Percentiles rank a stretch among this genome's conserved stretches.
Evolutionary conservation across 2,113 vertebrate genomes (phyloP).

Genomic region (Tragelaphus scriptus): DNA sequence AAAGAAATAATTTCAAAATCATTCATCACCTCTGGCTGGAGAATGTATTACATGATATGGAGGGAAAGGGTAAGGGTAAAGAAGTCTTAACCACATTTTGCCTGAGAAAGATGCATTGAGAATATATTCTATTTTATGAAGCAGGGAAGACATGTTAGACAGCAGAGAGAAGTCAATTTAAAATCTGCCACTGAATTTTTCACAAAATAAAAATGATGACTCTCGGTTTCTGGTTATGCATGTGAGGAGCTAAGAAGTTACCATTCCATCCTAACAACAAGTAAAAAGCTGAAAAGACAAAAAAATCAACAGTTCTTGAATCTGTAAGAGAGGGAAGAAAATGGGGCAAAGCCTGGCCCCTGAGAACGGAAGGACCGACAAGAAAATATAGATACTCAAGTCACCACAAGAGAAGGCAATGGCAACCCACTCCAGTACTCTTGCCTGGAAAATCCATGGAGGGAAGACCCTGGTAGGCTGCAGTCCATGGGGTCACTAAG

Average conservation of each 20-base stretch:
- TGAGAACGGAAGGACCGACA: background rate
- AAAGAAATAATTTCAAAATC: background rate
- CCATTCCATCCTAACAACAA: background rate
- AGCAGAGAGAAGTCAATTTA: background rate
- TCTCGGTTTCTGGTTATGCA: background rate
- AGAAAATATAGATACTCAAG: background rate
- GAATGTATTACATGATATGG: background rate
- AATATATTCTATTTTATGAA: background rate
- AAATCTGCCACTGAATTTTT: constrained; percentile 5
- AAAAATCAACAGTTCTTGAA: background rate
- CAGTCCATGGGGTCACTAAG: too few species aligned
- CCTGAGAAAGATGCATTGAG: background rate
- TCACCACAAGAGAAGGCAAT: background rate
- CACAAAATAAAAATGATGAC: background rate
- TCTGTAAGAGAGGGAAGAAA: background rate
- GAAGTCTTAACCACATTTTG: background rate
- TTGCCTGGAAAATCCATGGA: too few species aligned
- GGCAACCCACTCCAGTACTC: too few species aligned
- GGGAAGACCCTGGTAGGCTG: too few species aligned
- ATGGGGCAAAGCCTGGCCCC: background rate
- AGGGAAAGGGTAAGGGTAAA: background rate
- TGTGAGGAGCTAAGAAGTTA: background rate
- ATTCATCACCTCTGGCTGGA: background rate
- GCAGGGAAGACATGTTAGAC: background rate
- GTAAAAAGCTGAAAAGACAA: background rate